phyloP scores from a whole-genome alignment of 2,888 invertebrate genomes.

The Steinernema hermaphroditum region DNA sequence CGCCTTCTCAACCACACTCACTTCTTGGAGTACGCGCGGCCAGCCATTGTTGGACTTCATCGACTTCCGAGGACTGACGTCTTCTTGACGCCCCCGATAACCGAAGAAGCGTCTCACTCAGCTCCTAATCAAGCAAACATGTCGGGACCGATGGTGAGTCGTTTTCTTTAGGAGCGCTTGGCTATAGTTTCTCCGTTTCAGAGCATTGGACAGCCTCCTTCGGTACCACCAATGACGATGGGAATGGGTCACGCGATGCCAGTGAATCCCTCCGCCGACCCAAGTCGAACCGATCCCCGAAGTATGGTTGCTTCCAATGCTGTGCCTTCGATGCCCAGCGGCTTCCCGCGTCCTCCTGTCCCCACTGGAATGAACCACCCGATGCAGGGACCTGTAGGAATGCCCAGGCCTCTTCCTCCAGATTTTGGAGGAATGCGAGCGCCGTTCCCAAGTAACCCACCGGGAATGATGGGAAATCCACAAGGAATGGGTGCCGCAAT shows the following conservation, averaged over 20 bases:
- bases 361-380: slow-evolving; percentile 5
- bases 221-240: background rate
- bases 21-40: slow-evolving; percentile 35
- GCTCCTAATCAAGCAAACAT: no score
- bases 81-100: slow-evolving; percentile 34
- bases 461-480: slow-evolving; percentile 27
- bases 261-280: background rate
- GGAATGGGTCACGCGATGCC: background rate
- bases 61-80: slow-evolving; percentile 28
- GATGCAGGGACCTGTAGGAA: slow-evolving; percentile 9
- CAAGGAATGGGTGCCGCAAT: background rate
- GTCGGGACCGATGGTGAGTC: no score
- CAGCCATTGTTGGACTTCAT: slow-evolving; percentile 35
- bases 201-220: background rate
- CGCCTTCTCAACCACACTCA: slow-evolving; percentile 41
- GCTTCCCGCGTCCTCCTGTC: background rate
- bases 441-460: background rate
- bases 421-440: slow-evolving; percentile 7
- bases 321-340: background rate
- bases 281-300: background rate
- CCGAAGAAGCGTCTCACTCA: background rate
- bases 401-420: slow-evolving; percentile 17
- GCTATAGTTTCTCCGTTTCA: no score
- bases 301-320: background rate
- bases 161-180: no score